Base-by-base conservation (phyloP, 2,888 invertebrate species). In the Sinotaia quadrata region DNA sequence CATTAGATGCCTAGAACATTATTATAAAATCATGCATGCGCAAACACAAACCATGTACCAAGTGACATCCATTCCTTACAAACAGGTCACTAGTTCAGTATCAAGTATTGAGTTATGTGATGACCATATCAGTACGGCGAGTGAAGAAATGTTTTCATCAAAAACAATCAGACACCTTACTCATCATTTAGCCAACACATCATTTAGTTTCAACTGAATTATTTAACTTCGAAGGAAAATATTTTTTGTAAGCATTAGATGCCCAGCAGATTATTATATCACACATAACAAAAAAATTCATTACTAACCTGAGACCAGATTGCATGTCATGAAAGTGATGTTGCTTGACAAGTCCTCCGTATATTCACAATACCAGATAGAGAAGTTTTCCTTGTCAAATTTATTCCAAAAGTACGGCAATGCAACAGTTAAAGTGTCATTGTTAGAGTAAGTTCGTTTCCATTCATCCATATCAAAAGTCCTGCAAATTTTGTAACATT, bases 381-480 rank as follows among this genome's bases (percentile, higher is more conserved):
- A 97, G 89, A 96, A 98, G 89, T 97, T 92, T 87, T 96, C 93
- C 8, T 95, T 91, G 89, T 99, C 99, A 87, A 99, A 98, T 89
- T 98, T 95, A 87, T 97, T 93, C 95, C 96, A 99, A 91, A 99
- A 99, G 89, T 96, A 98, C 0, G 98, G 96, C 87, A 99, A 93
- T 68, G 98, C 97, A 86, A 94, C 93, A 8, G 92, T 90, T 65
- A 80, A 78, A 86, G 95, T 97, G 36, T 95, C 96, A 89, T 99
- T 95, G 86, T 99, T 99, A 66, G 97, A 98, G 90, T 99, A 99
- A 83, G 92, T 93, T 75, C 97, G 93, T 90, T 99, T 99, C 91
- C 96, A 99, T 87, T 96, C 97, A 82, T 99, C 99, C 91, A 99
- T 93, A 86, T 93, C 93, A 89, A 98, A 98, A 12, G 93, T 94